Evolutionary conservation across 2,888 invertebrate genomes (phyloP).

Genomic region (Cantharis flavilabris): DNA sequence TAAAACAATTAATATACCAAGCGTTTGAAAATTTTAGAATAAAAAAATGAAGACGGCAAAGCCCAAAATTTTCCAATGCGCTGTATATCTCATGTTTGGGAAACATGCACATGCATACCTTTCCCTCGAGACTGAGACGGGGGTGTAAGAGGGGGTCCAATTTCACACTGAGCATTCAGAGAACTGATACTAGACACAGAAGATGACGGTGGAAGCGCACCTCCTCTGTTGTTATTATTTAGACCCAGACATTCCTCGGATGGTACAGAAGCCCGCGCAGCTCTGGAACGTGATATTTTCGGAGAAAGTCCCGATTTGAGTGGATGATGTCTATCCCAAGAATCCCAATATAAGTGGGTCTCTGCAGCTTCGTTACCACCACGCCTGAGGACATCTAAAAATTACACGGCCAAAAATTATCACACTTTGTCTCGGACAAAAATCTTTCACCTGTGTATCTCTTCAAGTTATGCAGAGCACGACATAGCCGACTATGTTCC

Average conservation of each 20-base stretch:
- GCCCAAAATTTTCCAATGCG: background rate
- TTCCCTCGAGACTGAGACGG: conserved; percentile 51
- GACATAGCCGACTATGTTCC: conserved; percentile 78
- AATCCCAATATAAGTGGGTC: conserved; percentile 89
- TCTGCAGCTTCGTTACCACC: conserved; percentile 62
- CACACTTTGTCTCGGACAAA: background rate
- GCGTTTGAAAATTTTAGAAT: background rate
- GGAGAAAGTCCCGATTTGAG: conserved; percentile 58
- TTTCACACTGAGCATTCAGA: conserved; percentile 52
- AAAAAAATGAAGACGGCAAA: background rate
- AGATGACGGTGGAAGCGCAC: conserved; percentile 58
- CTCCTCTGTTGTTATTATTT: conserved; percentile 56
- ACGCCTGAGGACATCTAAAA: conserved; percentile 63
- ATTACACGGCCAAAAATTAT: background rate
- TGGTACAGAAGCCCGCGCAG: conserved; percentile 62
- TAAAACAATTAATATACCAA: background rate
- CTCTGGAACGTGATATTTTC: conserved; percentile 55
- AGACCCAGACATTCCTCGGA: conserved; percentile 62
- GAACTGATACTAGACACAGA: conserved; percentile 60
- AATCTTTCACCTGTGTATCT: conserved; percentile 73
- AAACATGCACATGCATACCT: conserved; percentile 46
- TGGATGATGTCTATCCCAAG: conserved; percentile 74
- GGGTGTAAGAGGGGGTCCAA: conserved; percentile 49
- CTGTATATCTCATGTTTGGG: background rate
- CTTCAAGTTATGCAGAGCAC: conserved; percentile 84